A percentile compares a stretch with the other conserved stretches of the same genome.
These are phyloP conservation scores for Epinephelus coioides DNA, from an alignment of 2,797 vertebrate species.

Conservation along the genomic window DNA sequence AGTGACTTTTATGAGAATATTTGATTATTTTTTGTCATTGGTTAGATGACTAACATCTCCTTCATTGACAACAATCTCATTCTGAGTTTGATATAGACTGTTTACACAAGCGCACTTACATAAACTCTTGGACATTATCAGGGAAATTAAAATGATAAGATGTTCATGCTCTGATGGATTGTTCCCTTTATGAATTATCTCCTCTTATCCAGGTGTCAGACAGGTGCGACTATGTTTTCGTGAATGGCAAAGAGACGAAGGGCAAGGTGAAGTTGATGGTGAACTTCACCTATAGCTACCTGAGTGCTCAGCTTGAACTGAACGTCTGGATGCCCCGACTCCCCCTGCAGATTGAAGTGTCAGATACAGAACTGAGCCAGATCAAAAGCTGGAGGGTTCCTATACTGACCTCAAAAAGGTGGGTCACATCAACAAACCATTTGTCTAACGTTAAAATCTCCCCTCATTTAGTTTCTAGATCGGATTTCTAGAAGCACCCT, in stretches of 20 bases:
- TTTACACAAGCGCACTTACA: slow-evolving; percentile 41
- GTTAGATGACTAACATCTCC: slow-evolving; percentile 55
- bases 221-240: slow-evolving; percentile 93
- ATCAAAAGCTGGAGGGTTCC: slow-evolving; percentile 97
- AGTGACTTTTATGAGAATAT: slow-evolving; percentile 72
- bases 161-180: slow-evolving; percentile 20
- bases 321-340: slow-evolving; percentile 94
- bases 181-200: slow-evolving; percentile 26
- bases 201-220: slow-evolving; percentile 90
- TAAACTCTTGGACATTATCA: slow-evolving; percentile 34
- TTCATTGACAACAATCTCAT: slow-evolving; percentile 45
- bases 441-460: slow-evolving; percentile 17
- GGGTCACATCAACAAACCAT: slow-evolving; percentile 30
- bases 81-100: slow-evolving; percentile 50
- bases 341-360: slow-evolving; percentile 94
- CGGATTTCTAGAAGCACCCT: slow-evolving; percentile 30
- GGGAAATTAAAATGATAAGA: slow-evolving; percentile 46
- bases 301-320: slow-evolving; percentile 91
- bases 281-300: slow-evolving; percentile 95
- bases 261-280: slow-evolving; percentile 90
- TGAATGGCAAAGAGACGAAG: slow-evolving; percentile 95
- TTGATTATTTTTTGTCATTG: slow-evolving; percentile 70
- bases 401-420: slow-evolving; percentile 88
- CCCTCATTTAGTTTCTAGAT: slow-evolving; percentile 17
- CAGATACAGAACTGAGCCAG: slow-evolving; percentile 94